A percentile compares a stretch with the other conserved stretches of the same genome.
Evolutionary conservation across 1,140 invertebrate species (phyloP).

Genomic region (Macrosteles quadrilineatus): DNA sequence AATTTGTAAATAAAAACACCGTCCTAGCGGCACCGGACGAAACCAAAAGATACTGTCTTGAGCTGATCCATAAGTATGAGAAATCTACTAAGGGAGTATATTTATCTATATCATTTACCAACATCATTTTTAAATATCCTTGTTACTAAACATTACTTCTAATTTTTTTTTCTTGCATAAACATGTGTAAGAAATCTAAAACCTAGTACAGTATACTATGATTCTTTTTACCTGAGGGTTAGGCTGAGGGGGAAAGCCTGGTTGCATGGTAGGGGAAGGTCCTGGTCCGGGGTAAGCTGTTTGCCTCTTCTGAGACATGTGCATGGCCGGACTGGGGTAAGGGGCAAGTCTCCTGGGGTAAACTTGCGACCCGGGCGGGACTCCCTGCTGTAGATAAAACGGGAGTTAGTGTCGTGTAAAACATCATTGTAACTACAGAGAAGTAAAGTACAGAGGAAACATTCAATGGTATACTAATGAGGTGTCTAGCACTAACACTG

Average conservation of each 20-base stretch:
- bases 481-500: too few species aligned
- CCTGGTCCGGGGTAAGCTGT: slow-evolving; percentile 47
- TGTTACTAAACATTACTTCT: neutral
- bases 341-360: slow-evolving; percentile 69
- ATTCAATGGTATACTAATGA: too few species aligned
- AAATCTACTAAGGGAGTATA: too few species aligned
- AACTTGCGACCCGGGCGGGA: slow-evolving; percentile 50
- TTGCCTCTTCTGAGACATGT: slow-evolving; percentile 75
- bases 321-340: slow-evolving; percentile 77
- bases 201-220: neutral
- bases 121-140: neutral
- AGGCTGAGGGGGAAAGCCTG: slow-evolving; percentile 57
- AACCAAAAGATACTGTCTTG: too few species aligned
- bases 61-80: too few species aligned
- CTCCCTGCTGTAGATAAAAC: slow-evolving; percentile 33
- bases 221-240: slow-evolving; percentile 43
- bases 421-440: too few species aligned
- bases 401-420: too few species aligned
- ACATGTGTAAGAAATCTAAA: neutral
- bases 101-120: too few species aligned
- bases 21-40: too few species aligned
- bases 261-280: slow-evolving; percentile 52
- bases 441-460: too few species aligned
- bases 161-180: neutral
- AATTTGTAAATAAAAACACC: too few species aligned